These are phyloP conservation scores for Onychostruthus taczanowskii DNA, from an alignment of 2,113 vertebrate species.

Conservation along the genomic window DNA sequence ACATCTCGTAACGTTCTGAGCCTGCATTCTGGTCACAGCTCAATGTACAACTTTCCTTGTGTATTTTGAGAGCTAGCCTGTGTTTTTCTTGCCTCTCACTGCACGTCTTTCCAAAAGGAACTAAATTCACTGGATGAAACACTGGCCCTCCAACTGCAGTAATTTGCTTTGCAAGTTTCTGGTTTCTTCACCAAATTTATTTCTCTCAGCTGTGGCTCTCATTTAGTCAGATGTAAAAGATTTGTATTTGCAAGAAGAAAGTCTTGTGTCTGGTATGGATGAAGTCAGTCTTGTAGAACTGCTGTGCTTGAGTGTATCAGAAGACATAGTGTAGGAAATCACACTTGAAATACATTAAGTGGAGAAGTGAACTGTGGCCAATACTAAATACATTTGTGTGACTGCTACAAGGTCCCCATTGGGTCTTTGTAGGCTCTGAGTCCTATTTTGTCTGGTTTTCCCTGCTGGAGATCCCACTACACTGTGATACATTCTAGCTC, in stretches of 20 bases:
- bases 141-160: background rate
- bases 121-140: background rate
- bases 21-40: slow-evolving; percentile 5
- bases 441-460: slow-evolving; percentile 59
- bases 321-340: slow-evolving; percentile 40
- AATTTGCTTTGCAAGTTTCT: background rate
- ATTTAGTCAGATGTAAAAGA: background rate
- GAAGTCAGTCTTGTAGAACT: slow-evolving; percentile 67
- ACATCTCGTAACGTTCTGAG: background rate
- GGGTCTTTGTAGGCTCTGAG: background rate
- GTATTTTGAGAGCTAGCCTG: background rate
- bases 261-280: slow-evolving; percentile 35
- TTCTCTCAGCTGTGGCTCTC: background rate
- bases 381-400: background rate
- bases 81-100: background rate
- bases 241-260: background rate
- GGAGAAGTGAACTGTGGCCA: slow-evolving; percentile 42
- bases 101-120: background rate
- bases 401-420: background rate
- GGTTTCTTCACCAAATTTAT: background rate
- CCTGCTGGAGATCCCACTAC: slow-evolving; percentile 70
- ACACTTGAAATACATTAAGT: background rate
- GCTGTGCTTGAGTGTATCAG: slow-evolving; percentile 53
- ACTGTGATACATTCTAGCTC: slow-evolving; percentile 77
- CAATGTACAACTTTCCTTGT: background rate